Percentiles rank a stretch among this genome's conserved stretches.
Evolutionary conservation across 2,113 vertebrate genomes (phyloP).

Genomic region (Galemys pyrenaicus): DNA sequence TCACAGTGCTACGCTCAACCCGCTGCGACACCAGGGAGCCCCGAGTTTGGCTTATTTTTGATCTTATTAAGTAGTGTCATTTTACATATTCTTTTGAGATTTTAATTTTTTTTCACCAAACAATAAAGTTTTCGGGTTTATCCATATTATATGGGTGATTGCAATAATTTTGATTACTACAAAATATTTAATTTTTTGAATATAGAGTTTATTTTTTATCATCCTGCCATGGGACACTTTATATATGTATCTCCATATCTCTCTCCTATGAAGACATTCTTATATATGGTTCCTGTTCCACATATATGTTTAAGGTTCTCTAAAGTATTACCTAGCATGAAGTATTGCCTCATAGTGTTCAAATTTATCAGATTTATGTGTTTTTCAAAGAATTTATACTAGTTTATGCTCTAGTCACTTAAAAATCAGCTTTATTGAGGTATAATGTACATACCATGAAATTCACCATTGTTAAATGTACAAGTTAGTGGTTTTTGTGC

Average conservation of each 20-base stretch:
- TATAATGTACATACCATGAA: neutral
- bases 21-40: too few species aligned
- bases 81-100: neutral
- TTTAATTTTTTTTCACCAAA: neutral
- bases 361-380: neutral
- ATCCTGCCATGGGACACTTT: neutral
- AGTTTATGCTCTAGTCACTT: neutral
- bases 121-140: neutral
- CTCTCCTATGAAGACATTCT: neutral
- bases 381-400: neutral
- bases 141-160: neutral
- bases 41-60: slow-evolving; percentile 13
- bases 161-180: neutral
- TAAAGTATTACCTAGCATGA: neutral
- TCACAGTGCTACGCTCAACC: too few species aligned
- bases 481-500: neutral
- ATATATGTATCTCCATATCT: too few species aligned
- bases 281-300: neutral
- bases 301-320: neutral
- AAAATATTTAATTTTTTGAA: slow-evolving; percentile 3
- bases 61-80: neutral
- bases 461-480: neutral
- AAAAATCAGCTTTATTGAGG: neutral
- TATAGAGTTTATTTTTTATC: neutral
- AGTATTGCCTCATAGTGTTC: neutral